Evolutionary conservation across 2,888 invertebrate genomes (phyloP).

Genomic region (Trissonchulus latispiculum): DNA sequence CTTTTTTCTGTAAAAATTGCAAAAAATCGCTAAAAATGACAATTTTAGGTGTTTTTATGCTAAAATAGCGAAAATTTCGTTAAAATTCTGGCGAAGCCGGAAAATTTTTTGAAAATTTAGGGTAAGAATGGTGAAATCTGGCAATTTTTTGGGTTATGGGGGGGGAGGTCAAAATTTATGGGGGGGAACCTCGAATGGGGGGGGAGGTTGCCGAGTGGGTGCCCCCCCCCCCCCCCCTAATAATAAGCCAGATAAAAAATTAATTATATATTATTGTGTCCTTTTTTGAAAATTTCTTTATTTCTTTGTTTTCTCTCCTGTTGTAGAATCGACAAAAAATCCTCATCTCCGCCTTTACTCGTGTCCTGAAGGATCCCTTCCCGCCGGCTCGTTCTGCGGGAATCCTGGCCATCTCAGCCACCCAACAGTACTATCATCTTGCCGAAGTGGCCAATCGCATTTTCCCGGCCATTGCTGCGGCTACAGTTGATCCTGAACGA

Average conservation of each 20-base stretch:
- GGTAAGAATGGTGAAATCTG: too few species aligned
- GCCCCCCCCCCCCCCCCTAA: too few species aligned
- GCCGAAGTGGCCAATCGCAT: constrained; percentile 76
- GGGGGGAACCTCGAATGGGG: too few species aligned
- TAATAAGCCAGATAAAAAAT: not conserved
- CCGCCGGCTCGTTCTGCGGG: constrained; percentile 79
- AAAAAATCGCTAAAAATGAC: too few species aligned
- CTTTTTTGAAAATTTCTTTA: not conserved
- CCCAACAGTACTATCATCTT: constrained; percentile 76
- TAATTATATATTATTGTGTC: not conserved
- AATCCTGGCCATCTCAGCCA: constrained; percentile 83
- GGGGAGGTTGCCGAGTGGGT: too few species aligned
- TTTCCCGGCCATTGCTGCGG: constrained; percentile 78
- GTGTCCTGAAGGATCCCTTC: constrained; percentile 81
- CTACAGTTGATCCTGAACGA: constrained; percentile 87
- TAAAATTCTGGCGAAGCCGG: too few species aligned
- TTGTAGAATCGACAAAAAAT: constrained; percentile 81
- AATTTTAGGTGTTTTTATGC: too few species aligned
- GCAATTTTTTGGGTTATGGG: too few species aligned
- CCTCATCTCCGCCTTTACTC: constrained; percentile 79
- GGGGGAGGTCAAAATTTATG: too few species aligned
- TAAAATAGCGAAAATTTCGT: too few species aligned
- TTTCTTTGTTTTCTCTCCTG: constrained; percentile 5
- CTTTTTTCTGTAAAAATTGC: too few species aligned
- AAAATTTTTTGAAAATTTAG: too few species aligned